A percentile compares a stretch with the other conserved stretches of the same genome.
phyloP scores from a whole-genome alignment of 2,113 vertebrate species.

The Reinhardtius hippoglossoides region DNA sequence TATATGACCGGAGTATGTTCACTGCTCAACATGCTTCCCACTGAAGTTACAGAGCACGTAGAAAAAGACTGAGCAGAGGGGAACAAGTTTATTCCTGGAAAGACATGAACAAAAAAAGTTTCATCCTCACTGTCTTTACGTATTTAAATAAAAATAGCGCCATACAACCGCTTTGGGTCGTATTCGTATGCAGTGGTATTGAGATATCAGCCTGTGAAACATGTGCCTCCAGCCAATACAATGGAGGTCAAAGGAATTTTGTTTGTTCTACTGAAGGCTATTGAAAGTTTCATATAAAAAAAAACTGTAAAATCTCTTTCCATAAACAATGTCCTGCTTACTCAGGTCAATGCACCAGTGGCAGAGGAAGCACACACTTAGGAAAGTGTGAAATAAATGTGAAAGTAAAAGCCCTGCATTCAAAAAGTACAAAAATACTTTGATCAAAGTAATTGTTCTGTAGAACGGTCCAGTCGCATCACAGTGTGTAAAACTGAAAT shows the following conservation, averaged over 20 bases:
- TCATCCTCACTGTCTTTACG: background rate
- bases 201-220: constrained; percentile 8
- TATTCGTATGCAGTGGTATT: background rate
- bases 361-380: background rate
- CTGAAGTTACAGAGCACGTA: constrained; percentile 12
- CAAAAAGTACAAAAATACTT: too few relatives aligned
- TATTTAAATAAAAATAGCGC: background rate
- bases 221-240: background rate
- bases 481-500: too few relatives aligned
- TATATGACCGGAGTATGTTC: constrained; percentile 38
- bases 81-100: constrained; percentile 18
- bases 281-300: background rate
- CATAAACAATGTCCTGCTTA: background rate
- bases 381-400: background rate
- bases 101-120: background rate
- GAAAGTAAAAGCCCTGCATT: too few relatives aligned
- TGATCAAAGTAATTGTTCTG: too few relatives aligned
- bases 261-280: constrained; percentile 2
- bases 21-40: constrained; percentile 44
- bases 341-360: background rate
- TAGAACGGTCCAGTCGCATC: too few relatives aligned
- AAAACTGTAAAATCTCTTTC: background rate
- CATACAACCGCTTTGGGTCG: background rate
- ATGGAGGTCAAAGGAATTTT: constrained; percentile 10
- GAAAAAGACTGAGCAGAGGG: constrained; percentile 8